Evolutionary conservation across 2,113 vertebrate species (phyloP).

Genomic region (Elanoides forficatus): DNA sequence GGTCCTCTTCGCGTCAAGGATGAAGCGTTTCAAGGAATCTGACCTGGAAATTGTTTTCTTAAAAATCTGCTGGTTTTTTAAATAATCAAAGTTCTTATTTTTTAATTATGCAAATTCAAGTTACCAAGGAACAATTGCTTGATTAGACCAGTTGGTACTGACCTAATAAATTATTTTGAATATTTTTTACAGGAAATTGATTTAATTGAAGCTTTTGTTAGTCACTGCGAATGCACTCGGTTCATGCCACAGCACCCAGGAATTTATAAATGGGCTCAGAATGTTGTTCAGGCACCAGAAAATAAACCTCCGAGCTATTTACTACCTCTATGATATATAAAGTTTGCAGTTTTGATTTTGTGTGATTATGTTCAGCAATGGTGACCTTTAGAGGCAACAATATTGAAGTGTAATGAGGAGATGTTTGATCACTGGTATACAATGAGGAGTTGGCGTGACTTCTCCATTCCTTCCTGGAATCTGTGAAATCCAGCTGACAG

Average conservation of each 20-base stretch:
- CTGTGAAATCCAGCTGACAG: constrained; percentile 81
- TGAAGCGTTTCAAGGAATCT: not conserved
- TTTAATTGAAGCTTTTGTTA: constrained; percentile 79
- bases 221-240: constrained; percentile 51
- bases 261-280: constrained; percentile 84
- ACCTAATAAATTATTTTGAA: constrained; percentile 67
- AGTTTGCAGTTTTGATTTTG: constrained; percentile 99
- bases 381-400: constrained; percentile 99
- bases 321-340: constrained; percentile 97
- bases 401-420: constrained; percentile 99
- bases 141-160: constrained; percentile 57
- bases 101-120: constrained; percentile 69
- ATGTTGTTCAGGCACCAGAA: constrained; percentile 87
- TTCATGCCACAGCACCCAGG: constrained; percentile 71
- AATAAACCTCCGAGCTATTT: constrained; percentile 96
- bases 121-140: constrained; percentile 45
- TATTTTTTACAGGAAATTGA: constrained; percentile 72
- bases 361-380: constrained; percentile 99
- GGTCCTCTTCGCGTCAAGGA: not conserved
- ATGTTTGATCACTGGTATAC: constrained; percentile 92
- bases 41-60: not conserved
- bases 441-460: constrained; percentile 83
- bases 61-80: not conserved
- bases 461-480: constrained; percentile 75
- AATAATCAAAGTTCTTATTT: constrained; percentile 36